Evolutionary conservation across 2,113 vertebrate genomes (phyloP).

Genomic region (Brienomyrus brachyistius): DNA sequence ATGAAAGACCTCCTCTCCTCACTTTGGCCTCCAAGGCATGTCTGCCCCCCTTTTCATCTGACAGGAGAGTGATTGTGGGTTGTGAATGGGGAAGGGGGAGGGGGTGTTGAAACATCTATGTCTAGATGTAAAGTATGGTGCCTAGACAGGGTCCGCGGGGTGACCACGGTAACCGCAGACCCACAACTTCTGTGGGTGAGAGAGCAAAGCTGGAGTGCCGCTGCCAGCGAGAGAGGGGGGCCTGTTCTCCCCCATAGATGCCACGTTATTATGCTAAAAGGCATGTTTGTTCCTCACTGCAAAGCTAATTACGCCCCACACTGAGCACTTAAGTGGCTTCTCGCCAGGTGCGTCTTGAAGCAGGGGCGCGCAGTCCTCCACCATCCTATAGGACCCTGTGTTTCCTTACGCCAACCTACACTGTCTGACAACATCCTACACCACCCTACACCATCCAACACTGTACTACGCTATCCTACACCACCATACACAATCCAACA

Average conservation of each 20-base stretch:
- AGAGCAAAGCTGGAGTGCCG: background rate
- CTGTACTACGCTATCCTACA: background rate
- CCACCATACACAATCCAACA: background rate
- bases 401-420: background rate
- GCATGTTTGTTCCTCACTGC: constrained; percentile 6
- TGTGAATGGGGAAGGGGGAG: background rate
- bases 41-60: background rate
- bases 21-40: background rate
- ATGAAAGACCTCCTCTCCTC: constrained; percentile 13
- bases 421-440: background rate
- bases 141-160: background rate
- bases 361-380: background rate
- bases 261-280: constrained; percentile 15
- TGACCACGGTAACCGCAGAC: background rate
- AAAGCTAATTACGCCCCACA: constrained; percentile 12
- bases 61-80: background rate
- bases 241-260: background rate
- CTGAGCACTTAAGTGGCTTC: constrained; percentile 12
- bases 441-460: background rate
- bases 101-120: background rate
- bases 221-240: background rate
- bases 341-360: background rate
- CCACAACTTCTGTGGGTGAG: background rate
- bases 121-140: background rate
- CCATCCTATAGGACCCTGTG: background rate